Percentiles rank a stretch among this genome's conserved stretches.
These are phyloP conservation scores for Drosophila yakuba DNA, from an alignment of 1,140 invertebrate species.

Conservation along the genomic window DNA sequence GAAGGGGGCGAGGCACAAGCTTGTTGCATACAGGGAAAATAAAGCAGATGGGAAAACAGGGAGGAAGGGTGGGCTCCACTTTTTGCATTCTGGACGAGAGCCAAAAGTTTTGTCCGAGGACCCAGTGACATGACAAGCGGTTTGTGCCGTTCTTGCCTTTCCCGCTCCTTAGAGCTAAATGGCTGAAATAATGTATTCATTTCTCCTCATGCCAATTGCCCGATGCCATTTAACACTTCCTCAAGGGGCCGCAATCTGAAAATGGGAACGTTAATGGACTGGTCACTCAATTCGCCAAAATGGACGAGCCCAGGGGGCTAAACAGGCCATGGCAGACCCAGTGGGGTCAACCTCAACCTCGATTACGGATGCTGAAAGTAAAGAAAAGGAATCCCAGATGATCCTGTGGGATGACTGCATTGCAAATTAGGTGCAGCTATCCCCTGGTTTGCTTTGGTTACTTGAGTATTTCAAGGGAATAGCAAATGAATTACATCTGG, in stretches of 20 bases:
- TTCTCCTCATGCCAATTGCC: constrained; percentile 45
- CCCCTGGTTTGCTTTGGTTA: not conserved
- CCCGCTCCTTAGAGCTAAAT: constrained; percentile 26
- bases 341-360: constrained; percentile 27
- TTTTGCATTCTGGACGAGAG: constrained; percentile 61
- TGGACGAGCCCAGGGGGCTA: constrained; percentile 10
- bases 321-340: not conserved
- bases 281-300: constrained; percentile 41
- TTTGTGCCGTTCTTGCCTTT: constrained; percentile 4
- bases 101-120: constrained; percentile 60
- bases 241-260: constrained; percentile 24
- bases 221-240: constrained; percentile 47
- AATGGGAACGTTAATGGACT: constrained; percentile 55
- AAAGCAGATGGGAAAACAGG: not conserved
- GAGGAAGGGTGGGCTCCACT: not conserved
- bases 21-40: constrained; percentile 16
- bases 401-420: constrained; percentile 14
- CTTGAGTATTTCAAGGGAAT: not conserved
- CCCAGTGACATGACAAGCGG: constrained; percentile 49
- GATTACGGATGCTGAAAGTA: constrained; percentile 22
- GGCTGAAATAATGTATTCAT: constrained; percentile 52
- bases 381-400: constrained; percentile 14
- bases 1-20: not conserved
- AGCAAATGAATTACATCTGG: not conserved
- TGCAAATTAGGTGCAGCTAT: constrained; percentile 12